Conservation (phyloP, 2,888 invertebrate species). For the Meteorus colon region DNA sequence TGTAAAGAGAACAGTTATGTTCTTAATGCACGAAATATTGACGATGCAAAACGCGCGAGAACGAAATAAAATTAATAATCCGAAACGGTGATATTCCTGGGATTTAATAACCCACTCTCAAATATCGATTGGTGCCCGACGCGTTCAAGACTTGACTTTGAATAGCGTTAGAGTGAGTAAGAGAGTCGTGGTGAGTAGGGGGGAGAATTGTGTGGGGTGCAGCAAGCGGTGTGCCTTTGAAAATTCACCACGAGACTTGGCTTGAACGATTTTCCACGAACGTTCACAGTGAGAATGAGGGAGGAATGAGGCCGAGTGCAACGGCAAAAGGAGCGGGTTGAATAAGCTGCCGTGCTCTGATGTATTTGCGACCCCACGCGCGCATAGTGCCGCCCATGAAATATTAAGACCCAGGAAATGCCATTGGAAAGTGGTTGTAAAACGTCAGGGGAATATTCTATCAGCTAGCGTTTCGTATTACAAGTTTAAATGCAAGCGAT, state of each 20-base stretch:
- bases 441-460: slow-evolving; percentile 23
- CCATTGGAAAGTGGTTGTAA: slow-evolving; percentile 20
- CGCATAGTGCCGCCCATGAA: slow-evolving; percentile 19
- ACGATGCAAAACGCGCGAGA: slow-evolving; percentile 4
- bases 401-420: slow-evolving; percentile 20
- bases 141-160: slow-evolving; percentile 14
- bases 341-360: slow-evolving; percentile 6
- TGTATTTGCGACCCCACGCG: slow-evolving; percentile 15
- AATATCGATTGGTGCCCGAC: slow-evolving; percentile 33
- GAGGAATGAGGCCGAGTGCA: background rate
- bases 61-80: slow-evolving; percentile 25
- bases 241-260: slow-evolving; percentile 24
- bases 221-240: slow-evolving; percentile 30
- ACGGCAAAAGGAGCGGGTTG: slow-evolving; percentile 14
- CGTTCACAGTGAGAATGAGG: background rate
- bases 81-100: background rate
- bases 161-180: background rate
- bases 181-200: too few relatives aligned
- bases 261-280: slow-evolving; percentile 31
- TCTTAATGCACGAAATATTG: slow-evolving; percentile 9
- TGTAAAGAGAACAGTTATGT: too few relatives aligned
- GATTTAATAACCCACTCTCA: slow-evolving; percentile 33
- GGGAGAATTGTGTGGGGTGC: background rate
- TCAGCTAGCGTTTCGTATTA: background rate
- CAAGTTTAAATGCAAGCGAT: background rate